phyloP scores from a whole-genome alignment of 2,888 invertebrate genomes.

The Catocala nupta region DNA sequence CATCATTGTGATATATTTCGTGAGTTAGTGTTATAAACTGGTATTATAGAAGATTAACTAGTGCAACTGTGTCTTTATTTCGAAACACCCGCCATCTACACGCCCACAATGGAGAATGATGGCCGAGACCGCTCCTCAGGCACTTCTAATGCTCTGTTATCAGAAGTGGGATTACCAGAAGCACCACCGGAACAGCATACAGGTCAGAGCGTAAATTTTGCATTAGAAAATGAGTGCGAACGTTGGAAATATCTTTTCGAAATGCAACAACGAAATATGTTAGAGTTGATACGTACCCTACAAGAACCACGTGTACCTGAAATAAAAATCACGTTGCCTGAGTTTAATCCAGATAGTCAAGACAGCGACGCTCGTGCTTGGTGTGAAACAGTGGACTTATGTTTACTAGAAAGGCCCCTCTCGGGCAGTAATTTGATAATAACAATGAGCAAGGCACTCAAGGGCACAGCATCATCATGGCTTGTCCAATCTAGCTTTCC shows the following conservation, averaged over 20 bases:
- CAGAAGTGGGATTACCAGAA: slow-evolving; percentile 14
- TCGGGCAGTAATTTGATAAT: slow-evolving; percentile 25
- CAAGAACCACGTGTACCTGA: slow-evolving; percentile 1
- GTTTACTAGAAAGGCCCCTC: slow-evolving; percentile 23
- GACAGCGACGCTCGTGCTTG: slow-evolving; percentile 26
- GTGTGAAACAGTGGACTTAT: slow-evolving; percentile 30
- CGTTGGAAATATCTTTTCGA: slow-evolving; percentile 16
- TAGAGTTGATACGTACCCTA: slow-evolving; percentile 13
- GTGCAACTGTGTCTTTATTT: too few relatives aligned
- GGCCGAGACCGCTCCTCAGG: too few relatives aligned
- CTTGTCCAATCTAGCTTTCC: slow-evolving; percentile 24
- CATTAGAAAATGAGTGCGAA: slow-evolving; percentile 8
- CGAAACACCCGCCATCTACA: too few relatives aligned
- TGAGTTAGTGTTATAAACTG: too few relatives aligned
- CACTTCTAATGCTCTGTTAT: too few relatives aligned
- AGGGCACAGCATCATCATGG: slow-evolving; percentile 30
- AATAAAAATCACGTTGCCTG: not conserved
- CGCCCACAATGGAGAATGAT: too few relatives aligned
- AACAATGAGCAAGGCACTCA: slow-evolving; percentile 25
- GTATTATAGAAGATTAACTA: too few relatives aligned
- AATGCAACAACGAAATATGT: slow-evolving; percentile 15
- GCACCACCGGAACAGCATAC: slow-evolving; percentile 9
- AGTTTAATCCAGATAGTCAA: slow-evolving; percentile 18
- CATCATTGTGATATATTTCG: too few relatives aligned
- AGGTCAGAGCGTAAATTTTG: slow-evolving; percentile 14